Base-by-base conservation (phyloP, 2,888 invertebrate species). In the Drosophila pullipes region DNA sequence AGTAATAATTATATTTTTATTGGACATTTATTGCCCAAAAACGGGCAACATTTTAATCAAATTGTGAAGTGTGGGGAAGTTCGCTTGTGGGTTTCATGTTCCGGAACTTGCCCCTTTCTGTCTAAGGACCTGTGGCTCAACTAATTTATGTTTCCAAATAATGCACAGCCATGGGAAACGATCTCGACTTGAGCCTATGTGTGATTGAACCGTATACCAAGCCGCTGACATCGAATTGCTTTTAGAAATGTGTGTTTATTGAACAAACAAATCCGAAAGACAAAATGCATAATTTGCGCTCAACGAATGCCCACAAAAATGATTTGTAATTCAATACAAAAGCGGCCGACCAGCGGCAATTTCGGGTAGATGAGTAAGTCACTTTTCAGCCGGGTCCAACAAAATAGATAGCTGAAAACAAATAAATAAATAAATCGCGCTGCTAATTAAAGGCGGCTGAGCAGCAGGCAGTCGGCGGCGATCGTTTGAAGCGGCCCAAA, bases 1-100 rank as follows among this genome's bases (percentile, higher is more conserved):
- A 85, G 91, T 91, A 91, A 91, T 91, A 92, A 91, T 92, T 92
- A 92, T 92, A 91, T 91, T 90, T 92, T 92, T 91, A 92, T 92
- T 92, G 89, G 92, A 92, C 92, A 92, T 91, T 92, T 92, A 92
- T 92, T 92, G 91, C 91, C 85, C 87, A 76, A 74, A 81, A 76
- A 69, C 73, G 76, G 69, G 62, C 78, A 84, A 91, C 83, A 89
- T 82, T 90, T 85, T 91, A 91, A 91, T 91, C 87, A 90, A 82
- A 76, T 83, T 75, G 67, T 55, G 53, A 47, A 59, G 78, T 58
- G 41, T 50, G 59, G 47, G 50, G n/a, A 44, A 4, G 52, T 55
- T 22, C 35, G 37, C 13, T 58, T 57, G 52, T 65, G 54, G 41
- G 54, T 61, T 63, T 54, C 68, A 49, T 76, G 69, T 66, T 55